Conservation (phyloP, 2,797 vertebrate species). For the Pantherophis alleghaniensis region DNA sequence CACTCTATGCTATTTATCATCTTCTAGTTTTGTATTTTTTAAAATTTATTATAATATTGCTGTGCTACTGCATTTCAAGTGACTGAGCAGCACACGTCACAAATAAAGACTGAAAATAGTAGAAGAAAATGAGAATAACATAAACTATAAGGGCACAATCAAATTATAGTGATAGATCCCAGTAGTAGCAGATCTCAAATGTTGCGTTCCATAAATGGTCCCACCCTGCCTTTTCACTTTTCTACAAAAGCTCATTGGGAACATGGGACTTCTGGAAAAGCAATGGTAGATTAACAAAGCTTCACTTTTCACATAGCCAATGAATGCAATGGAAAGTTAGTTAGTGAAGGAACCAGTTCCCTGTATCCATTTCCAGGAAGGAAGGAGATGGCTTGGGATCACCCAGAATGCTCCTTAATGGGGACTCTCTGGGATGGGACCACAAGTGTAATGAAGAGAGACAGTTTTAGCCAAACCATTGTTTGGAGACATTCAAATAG, state of each 20-base stretch:
- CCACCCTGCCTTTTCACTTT: not conserved
- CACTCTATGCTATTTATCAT: not conserved
- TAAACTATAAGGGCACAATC: not conserved
- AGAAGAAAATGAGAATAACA: not conserved
- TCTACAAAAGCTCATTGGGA: not conserved
- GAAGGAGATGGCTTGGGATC: not conserved
- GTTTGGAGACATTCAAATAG: no score
- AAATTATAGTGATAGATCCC: not conserved
- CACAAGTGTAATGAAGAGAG: not conserved
- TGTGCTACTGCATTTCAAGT: not conserved
- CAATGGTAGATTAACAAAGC: not conserved
- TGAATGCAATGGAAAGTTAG: not conserved
- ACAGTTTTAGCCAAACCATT: no score
- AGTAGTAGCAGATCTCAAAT: not conserved
- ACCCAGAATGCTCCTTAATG: not conserved
- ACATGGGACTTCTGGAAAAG: not conserved
- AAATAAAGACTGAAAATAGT: not conserved
- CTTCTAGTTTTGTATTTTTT: not conserved
- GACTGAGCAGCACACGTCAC: not conserved
- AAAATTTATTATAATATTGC: not conserved
- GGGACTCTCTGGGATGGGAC: not conserved
- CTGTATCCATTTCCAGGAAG: not conserved
- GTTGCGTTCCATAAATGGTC: not conserved
- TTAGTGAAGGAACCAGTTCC: not conserved
- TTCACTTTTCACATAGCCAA: not conserved